Base-by-base conservation (phyloP, 1,140 invertebrate species). In the Pseudomyrmex concolor region DNA sequence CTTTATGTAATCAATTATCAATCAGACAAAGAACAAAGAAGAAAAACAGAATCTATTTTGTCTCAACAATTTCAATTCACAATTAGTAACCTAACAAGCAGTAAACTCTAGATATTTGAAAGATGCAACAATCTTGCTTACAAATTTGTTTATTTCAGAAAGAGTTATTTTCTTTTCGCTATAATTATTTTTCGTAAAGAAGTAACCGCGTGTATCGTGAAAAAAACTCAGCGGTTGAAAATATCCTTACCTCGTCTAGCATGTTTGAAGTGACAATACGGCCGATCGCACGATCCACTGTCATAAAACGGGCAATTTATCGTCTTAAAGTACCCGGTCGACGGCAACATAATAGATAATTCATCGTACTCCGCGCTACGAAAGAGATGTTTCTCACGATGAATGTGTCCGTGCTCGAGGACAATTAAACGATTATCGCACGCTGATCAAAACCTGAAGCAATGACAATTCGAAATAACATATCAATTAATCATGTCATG, bases 231-330 rank as follows among this genome's bases (percentile, higher is more conserved):
- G 22, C 34, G 34, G 5, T 34, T 34, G 9, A 34, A 8, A 1
- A 17, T 55, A 70, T 66, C 84, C 71, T 94, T 92, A 95, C 95
- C 96, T 95, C 95, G 96, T 90, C 96, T 96, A 88, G 95, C 94
- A 94, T 98, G 98, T 92, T 97, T 96, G 92, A 97, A 98, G 94
- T 98, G 97, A 94, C 98, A 98, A 93, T 98, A 97, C 19, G 97
- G 97, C 90, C 98, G 95, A 86, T 97, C 96, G 94, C 98, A 98
- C 66, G 95, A 93, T 55, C 96, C 96, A 92, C 95, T 96, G 87
- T 97, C 96, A 91, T 96, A 97, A 95, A 97, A 98, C 48, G 98
- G 97, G 93, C 98, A 98, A 86, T 95, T 95, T 68, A 98, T 96
- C 83, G 95, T 95, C 94, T 97, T 97, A 91, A 98, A 98, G 91